These are phyloP conservation scores for Sarcophaga subvicina DNA, from an alignment of 2,888 invertebrate genomes.

Conservation along the genomic window DNA sequence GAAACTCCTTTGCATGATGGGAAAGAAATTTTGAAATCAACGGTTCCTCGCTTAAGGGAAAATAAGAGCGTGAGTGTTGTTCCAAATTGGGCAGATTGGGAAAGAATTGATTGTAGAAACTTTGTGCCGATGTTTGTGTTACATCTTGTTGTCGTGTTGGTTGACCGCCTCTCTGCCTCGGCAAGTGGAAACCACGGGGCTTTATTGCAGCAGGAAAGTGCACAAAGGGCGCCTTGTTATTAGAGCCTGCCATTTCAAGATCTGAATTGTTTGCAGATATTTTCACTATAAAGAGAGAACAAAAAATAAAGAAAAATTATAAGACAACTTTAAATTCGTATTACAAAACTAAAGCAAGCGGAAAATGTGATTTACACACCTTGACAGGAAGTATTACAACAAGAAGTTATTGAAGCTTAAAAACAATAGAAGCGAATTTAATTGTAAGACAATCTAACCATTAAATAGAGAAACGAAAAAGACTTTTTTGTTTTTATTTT, in stretches of 20 bases:
- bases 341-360: not conserved
- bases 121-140: conserved; percentile 46
- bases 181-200: conserved; percentile 43
- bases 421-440: conserved; percentile 44
- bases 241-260: conserved; percentile 1
- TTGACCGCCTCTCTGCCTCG: conserved; percentile 9
- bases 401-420: conserved; percentile 62
- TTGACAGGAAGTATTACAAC: conserved; percentile 59
- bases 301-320: not conserved
- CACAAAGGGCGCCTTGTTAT: not conserved
- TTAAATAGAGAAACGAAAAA: conserved; percentile 12
- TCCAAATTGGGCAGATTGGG: conserved; percentile 29
- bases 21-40: conserved; percentile 37
- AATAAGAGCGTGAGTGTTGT: conserved; percentile 15
- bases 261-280: not conserved
- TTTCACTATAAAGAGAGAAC: conserved; percentile 36
- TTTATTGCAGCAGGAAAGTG: conserved; percentile 22
- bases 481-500: not conserved
- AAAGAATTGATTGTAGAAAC: conserved; percentile 48
- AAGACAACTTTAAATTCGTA: not conserved
- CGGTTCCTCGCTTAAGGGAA: conserved; percentile 29
- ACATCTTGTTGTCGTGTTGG: conserved; percentile 16
- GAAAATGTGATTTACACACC: conserved; percentile 50
- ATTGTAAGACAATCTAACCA: conserved; percentile 25
- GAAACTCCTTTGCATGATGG: conserved; percentile 45